Conservation (phyloP, 2,888 invertebrate genomes). For the Calameuta idolon region DNA sequence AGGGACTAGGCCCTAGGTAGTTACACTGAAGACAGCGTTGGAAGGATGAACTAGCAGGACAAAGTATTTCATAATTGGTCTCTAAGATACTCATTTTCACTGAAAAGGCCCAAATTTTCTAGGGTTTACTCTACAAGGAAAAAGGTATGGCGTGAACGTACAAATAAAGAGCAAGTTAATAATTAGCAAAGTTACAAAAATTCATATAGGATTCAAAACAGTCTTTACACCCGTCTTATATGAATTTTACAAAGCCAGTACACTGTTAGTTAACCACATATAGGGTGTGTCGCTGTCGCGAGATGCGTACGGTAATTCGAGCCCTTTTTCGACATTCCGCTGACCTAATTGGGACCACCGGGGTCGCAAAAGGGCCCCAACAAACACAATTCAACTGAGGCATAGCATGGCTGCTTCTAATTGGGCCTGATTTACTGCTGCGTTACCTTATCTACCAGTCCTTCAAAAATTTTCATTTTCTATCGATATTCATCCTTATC, state of each 20-base stretch:
- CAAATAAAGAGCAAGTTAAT: neutral
- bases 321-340: conserved; percentile 50
- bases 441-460: neutral
- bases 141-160: no score
- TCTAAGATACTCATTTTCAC: neutral
- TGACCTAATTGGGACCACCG: conserved; percentile 61
- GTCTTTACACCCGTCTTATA: neutral
- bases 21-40: neutral
- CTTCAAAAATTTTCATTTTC: neutral
- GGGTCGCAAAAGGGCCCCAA: conserved; percentile 34
- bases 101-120: neutral
- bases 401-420: conserved; percentile 26
- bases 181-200: neutral
- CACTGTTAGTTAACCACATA: neutral
- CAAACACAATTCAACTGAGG: conserved; percentile 14
- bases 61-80: neutral
- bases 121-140: neutral
- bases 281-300: conserved; percentile 1
- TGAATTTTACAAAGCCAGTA: neutral
- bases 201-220: neutral
- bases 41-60: neutral
- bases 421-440: conserved; percentile 34
- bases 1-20: neutral
- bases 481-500: neutral
- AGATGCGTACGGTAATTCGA: conserved; percentile 42